These are phyloP conservation scores for Diaprepes abbreviatus DNA, from an alignment of 2,888 invertebrate genomes.

Conservation along the genomic window DNA sequence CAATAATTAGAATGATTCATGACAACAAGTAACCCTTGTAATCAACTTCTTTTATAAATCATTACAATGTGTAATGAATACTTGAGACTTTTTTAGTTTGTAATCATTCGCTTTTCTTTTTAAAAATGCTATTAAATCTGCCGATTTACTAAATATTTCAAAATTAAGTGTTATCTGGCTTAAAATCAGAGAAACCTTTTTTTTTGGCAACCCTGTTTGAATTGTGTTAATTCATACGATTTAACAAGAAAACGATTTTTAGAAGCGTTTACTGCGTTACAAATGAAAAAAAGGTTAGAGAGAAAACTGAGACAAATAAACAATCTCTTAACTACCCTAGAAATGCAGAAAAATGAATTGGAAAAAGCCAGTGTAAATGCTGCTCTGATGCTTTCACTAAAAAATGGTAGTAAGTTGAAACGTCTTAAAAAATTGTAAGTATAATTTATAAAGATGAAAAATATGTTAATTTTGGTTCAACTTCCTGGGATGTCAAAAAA, in stretches of 20 bases:
- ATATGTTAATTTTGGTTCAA: neutral
- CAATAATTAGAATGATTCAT: too few species aligned
- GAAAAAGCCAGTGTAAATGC: slow-evolving; percentile 98
- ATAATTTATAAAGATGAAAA: neutral
- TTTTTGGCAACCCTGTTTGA: too few species aligned
- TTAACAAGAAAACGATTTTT: neutral
- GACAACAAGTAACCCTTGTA: too few species aligned
- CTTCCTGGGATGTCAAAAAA: neutral
- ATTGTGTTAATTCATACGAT: too few species aligned
- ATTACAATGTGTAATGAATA: too few species aligned
- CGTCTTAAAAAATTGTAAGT: neutral
- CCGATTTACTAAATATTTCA: too few species aligned
- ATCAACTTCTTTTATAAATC: too few species aligned
- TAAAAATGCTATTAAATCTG: too few species aligned
- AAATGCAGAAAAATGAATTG: slow-evolving; percentile 95
- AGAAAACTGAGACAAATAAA: slow-evolving; percentile 97
- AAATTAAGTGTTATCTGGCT: too few species aligned
- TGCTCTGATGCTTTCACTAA: slow-evolving; percentile 96
- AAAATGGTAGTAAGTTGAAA: slow-evolving; percentile 92
- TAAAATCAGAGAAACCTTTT: too few species aligned
- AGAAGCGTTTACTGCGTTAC: slow-evolving; percentile 75
- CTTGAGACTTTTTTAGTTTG: too few species aligned
- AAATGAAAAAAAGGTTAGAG: slow-evolving; percentile 97
- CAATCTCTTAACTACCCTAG: slow-evolving; percentile 96
- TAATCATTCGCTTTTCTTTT: too few species aligned